Conservation (phyloP, 2,888 invertebrate genomes). For the Luperina nickerlii region DNA sequence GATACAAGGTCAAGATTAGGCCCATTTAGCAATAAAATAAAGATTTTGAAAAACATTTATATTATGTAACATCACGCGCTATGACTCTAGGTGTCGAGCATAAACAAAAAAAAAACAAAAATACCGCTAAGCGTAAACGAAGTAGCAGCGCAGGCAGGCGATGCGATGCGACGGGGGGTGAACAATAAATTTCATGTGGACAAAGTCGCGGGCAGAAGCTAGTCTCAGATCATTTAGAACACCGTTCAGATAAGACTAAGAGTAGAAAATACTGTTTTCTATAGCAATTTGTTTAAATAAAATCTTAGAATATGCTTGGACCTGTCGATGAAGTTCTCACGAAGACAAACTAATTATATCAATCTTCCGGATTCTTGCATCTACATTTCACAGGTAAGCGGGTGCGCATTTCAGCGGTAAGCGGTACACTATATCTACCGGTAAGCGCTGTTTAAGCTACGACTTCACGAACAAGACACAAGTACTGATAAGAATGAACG, state of each 20-base stretch:
- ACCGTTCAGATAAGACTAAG: background rate
- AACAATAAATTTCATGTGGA: no score
- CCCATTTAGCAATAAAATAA: no score
- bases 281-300: background rate
- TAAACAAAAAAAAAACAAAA: no score
- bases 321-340: background rate
- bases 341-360: background rate
- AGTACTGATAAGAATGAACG: slow-evolving; percentile 76
- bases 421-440: background rate
- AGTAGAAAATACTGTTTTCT: background rate
- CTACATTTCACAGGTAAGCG: slow-evolving; percentile 4
- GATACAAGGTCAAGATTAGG: no score
- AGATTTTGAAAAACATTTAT: no score
- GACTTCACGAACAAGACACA: slow-evolving; percentile 51
- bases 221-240: background rate
- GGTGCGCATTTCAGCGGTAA: slow-evolving; percentile 9
- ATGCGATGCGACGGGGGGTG: no score
- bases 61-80: no score
- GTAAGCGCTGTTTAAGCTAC: slow-evolving; percentile 32
- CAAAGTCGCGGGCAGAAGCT: no score
- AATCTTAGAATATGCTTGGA: background rate
- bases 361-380: background rate
- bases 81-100: no score
- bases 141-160: no score
- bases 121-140: no score